A percentile compares a stretch with the other conserved stretches of the same genome.
Evolutionary conservation across 2,113 vertebrate species (phyloP).

Genomic region (Rana temporaria): DNA sequence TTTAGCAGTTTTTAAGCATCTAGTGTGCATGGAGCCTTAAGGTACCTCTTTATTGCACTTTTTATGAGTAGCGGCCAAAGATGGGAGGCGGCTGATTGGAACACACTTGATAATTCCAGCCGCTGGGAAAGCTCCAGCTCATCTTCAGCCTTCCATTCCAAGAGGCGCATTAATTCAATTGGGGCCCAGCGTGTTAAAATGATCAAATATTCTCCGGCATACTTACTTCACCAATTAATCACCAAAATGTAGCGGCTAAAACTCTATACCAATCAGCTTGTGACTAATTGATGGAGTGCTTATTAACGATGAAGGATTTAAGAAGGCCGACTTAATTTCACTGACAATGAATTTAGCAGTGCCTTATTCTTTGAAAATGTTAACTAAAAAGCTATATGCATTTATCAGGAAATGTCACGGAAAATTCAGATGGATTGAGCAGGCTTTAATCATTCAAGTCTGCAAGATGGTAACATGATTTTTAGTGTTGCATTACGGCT

Average conservation of each 20-base stretch:
- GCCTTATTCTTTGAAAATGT: conserved; percentile 30
- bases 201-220: conserved; percentile 26
- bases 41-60: not conserved
- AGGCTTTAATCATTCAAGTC: not conserved
- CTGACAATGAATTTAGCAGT: conserved; percentile 1
- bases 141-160: conserved; percentile 29
- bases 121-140: not conserved
- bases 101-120: not conserved
- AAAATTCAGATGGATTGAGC: not conserved
- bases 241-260: conserved; percentile 1
- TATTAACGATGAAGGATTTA: conserved; percentile 44
- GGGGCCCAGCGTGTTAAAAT: not conserved
- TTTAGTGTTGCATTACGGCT: not conserved
- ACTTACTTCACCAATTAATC: conserved; percentile 42
- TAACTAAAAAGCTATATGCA: conserved; percentile 15
- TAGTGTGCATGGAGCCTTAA: too few species aligned
- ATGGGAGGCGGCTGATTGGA: not conserved
- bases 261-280: conserved; percentile 25
- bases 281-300: conserved; percentile 38
- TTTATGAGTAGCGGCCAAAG: not conserved
- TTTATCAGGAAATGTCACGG: conserved; percentile 37
- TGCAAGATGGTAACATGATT: not conserved
- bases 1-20: too few species aligned
- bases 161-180: conserved; percentile 37
- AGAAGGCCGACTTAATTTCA: conserved; percentile 29